Conservation (phyloP, 2,888 invertebrate genomes). For the Onchidella celtica region DNA sequence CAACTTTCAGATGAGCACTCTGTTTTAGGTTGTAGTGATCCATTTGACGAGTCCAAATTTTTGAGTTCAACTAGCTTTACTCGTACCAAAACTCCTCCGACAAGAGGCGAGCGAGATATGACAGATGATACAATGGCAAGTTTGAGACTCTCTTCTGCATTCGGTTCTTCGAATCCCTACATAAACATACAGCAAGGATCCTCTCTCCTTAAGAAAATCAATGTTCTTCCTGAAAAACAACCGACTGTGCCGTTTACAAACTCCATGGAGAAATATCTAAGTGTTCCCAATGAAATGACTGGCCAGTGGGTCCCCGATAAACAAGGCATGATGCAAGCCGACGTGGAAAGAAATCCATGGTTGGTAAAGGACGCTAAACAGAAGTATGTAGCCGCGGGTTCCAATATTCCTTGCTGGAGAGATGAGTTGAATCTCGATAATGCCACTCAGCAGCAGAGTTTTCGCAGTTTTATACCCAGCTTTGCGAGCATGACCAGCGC, state of each 20-base stretch:
- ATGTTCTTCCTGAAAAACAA: neutral
- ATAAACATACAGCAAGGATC: neutral
- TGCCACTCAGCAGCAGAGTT: neutral
- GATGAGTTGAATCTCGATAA: neutral
- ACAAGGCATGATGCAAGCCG: neutral
- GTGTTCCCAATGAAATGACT: neutral
- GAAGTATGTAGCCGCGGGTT: neutral
- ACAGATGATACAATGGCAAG: neutral
- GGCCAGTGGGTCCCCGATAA: conserved; percentile 1
- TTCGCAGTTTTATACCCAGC: conserved; percentile 37
- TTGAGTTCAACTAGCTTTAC: neutral
- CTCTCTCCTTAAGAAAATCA: neutral
- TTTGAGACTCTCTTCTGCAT: neutral
- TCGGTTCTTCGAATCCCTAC: neutral
- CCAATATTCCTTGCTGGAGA: neutral
- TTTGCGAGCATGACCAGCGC: conserved; percentile 36
- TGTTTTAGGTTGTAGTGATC: neutral
- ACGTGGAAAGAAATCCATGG: neutral
- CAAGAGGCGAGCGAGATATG: neutral
- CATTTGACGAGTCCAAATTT: neutral
- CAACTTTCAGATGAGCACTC: neutral
- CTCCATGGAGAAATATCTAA: neutral
- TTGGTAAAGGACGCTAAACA: neutral
- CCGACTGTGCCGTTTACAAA: neutral
- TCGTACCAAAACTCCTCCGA: neutral